Base-by-base conservation (phyloP, 2,113 vertebrate species). In the Arenaria interpres region DNA sequence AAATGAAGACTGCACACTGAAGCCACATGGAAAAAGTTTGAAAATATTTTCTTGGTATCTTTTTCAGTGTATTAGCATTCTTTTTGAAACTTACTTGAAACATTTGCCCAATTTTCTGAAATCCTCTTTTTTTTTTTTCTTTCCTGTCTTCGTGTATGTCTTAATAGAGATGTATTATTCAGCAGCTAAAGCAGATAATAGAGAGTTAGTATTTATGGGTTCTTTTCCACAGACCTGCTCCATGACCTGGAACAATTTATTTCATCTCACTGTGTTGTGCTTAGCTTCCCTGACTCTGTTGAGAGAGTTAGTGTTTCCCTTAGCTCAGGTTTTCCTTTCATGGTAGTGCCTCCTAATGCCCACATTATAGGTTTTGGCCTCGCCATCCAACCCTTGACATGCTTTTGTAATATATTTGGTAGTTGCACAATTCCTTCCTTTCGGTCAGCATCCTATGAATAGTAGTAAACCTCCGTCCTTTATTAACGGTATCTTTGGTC, bases 191-290 rank as follows among this genome's bases (percentile, higher is more conserved):
- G 73, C 84, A 87, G 51, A 64, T 75, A 82, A 64, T 32, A 66
- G 54, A 62, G 51, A 50, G 33, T 76, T 76, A 77, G 33, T 89
- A 73, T 89, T 95, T 91, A 79, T 60, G 77, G n/a, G 19, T 62
- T 89, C n/a, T 83, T 90, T 82, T 75, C 51, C 25, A 11, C 24
- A 79, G 71, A 85, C 0, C 0, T 81, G 56, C 56, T 87, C 35
- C 39, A 10, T 75, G 79, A 89, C 64, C 66, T 92, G 43, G 27
- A 93, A 53, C 72, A 90, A 59, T 88, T 86, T 95, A 50, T 95
- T 96, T 93, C 6, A 9, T 85, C 66, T 87, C 41, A 59, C 33
- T 8, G 4, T 81, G 35, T 32, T 75, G 46, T 53, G 35, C 81
- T 87, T 96, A 79, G 9, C 69, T 93, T 97, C 39, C 8, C 57